These are phyloP conservation scores for Dascillus cervinus DNA, from an alignment of 2,888 invertebrate species.

Conservation along the genomic window DNA sequence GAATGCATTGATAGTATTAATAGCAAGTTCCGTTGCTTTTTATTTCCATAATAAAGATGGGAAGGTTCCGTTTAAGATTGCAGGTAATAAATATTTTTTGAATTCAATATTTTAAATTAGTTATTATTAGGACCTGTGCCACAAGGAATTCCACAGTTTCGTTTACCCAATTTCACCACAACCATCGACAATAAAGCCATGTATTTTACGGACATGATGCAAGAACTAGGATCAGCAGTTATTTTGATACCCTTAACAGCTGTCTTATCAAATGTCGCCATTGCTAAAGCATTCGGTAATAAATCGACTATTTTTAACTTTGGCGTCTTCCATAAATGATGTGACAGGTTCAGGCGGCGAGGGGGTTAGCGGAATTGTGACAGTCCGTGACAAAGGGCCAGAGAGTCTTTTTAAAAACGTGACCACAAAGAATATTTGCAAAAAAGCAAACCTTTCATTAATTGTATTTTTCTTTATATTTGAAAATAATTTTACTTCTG, in stretches of 20 bases:
- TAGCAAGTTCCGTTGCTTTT: slow-evolving; percentile 55
- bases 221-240: slow-evolving; percentile 67
- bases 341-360: no score
- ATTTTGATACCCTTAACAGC: slow-evolving; percentile 78
- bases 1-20: slow-evolving; percentile 69
- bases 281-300: slow-evolving; percentile 90
- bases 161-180: slow-evolving; percentile 61
- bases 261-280: slow-evolving; percentile 87
- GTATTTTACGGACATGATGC: slow-evolving; percentile 58
- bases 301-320: slow-evolving; percentile 17
- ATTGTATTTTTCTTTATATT: no score
- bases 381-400: no score
- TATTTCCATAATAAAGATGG: slow-evolving; percentile 40
- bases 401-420: no score
- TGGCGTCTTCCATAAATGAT: no score
- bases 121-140: slow-evolving; percentile 50
- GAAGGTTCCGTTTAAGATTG: slow-evolving; percentile 56
- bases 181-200: slow-evolving; percentile 53
- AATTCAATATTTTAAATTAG: slow-evolving; percentile 3
- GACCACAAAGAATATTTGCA: no score
- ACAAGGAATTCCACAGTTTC: slow-evolving; percentile 60
- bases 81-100: slow-evolving; percentile 39
- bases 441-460: no score
- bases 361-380: no score
- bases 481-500: no score